Percentiles rank a stretch among this genome's conserved stretches.
Evolutionary conservation across 1,140 invertebrate species (phyloP).

Genomic region (Parapsyche elsis): DNA sequence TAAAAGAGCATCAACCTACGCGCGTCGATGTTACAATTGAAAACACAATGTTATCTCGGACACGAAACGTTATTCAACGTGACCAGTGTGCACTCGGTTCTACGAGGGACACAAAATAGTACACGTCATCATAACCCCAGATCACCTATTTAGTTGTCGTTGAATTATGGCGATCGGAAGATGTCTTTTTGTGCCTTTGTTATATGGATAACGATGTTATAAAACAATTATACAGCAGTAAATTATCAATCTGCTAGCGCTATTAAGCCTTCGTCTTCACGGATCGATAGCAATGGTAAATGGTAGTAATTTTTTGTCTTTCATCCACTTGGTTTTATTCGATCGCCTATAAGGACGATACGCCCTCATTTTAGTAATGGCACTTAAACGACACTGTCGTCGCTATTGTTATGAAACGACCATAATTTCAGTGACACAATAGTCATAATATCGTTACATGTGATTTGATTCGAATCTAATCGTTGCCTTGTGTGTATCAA

Average conservation of each 20-base stretch:
- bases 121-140: too few species aligned
- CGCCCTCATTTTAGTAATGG: background rate
- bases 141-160: background rate
- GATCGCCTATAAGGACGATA: background rate
- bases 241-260: slow-evolving; percentile 30
- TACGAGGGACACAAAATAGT: too few species aligned
- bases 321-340: background rate
- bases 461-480: background rate
- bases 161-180: background rate
- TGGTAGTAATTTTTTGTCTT: background rate
- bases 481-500: background rate
- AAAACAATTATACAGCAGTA: slow-evolving; percentile 40
- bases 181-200: background rate
- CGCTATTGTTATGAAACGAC: background rate
- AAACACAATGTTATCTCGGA: slow-evolving; percentile 36
- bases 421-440: background rate
- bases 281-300: background rate
- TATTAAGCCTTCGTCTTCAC: slow-evolving; percentile 6
- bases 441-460: background rate
- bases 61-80: background rate
- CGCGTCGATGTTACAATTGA: slow-evolving; percentile 35
- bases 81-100: background rate
- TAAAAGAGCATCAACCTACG: slow-evolving; percentile 28
- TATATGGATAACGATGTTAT: background rate
- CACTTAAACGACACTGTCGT: background rate